Base-by-base conservation (phyloP, 2,113 vertebrate species). In the Donacobius atricapilla region DNA sequence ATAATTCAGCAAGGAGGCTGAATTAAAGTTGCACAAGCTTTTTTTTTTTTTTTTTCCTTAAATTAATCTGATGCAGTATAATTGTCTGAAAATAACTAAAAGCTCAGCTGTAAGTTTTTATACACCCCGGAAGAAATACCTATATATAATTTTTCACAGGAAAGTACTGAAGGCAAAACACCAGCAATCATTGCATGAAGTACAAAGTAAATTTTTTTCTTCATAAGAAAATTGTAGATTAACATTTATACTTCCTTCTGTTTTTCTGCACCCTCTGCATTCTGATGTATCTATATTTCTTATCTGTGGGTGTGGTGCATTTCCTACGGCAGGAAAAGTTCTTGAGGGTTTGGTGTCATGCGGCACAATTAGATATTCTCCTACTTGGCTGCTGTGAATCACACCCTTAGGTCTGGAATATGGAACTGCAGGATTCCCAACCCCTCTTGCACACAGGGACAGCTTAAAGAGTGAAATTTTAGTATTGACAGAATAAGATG, bases 321-420 rank as follows among this genome's bases (percentile, higher is more conserved):
- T 96, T 88, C 96, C 85, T 93, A 47, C 37, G 23, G 51, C 4
- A 37, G 72, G 83, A 79, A 83, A 87, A 87, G 71, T 93, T 84
- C 47, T 70, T 9, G 10, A 44, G 56, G 47, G 39, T 69, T 96
- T 27, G 71, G 48, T 77, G 78, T 92, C 66, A 12, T 39, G 56
- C 89, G 96, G 91, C 89, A 42, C 24, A 11, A 3, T 39, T 61
- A 18, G 33, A 53, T 68, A 73, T 77, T 28, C n/a, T 77, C 22
- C 69, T 89, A 20, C 37, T 87, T 76, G 44, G 28, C 19, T 25
- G 58, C 39, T 48, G 21, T 45, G 76, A 57, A 90, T 85, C 83
- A 79, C 47, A 68, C 18, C 48, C 16, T 15, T 63, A n/a, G 44
- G 16, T 83, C 31, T 65, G 87, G 66, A 76, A 48, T 20, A 28